Evolutionary conservation across 2,113 vertebrate genomes (phyloP), one percentile per base, ranked within the genome.

Genomic region (Alethe diademata): DNA sequence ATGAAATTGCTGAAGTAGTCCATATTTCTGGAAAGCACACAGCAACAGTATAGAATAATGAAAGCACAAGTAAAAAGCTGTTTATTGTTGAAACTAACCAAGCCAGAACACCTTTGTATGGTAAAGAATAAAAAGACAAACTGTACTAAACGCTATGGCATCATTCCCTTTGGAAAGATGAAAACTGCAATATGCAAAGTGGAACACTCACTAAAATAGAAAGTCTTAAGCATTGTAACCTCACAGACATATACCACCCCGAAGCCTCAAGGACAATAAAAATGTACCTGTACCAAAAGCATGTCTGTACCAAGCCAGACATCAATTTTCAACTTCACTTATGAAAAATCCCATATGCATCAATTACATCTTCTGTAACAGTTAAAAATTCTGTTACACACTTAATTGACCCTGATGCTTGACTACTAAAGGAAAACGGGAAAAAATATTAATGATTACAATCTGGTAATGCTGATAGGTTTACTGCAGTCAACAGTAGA

Each of bases 1-100:
- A 97, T 72, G 74, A 93, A 97, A 96, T 85, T 95, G 95, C 95
- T 96, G 95, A 97, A 89, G 80, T 84, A 82, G 91, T 96, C 95
- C 95, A 93, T 93, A 95, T 97, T 96, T 97, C 89, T 97, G 82
- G 97, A 97, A 95, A 87, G 88, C 53, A 80, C 78, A 66, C 86
- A 90, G 57, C 31, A 51, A 33, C 73, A 78, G 61, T 78, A 95
- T 38, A 94, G 84, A 67, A 96, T 94, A 97, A 95, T 43, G 81
- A 95, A 96, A 95, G 47, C 65, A 69, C 81, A 94, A 92, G 86
- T 94, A 92, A 94, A 97, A 94, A 94, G 76, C 78, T 53, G 61
- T 61, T 92, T 85, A 66, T 64, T 95, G 81, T 91, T 94, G 86
- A 75, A 62, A 90, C 20, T 65, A 96, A 82, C 29, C 40, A 93